Conservation (phyloP, 2,888 invertebrate species). For the Drosophila melanocephala region DNA sequence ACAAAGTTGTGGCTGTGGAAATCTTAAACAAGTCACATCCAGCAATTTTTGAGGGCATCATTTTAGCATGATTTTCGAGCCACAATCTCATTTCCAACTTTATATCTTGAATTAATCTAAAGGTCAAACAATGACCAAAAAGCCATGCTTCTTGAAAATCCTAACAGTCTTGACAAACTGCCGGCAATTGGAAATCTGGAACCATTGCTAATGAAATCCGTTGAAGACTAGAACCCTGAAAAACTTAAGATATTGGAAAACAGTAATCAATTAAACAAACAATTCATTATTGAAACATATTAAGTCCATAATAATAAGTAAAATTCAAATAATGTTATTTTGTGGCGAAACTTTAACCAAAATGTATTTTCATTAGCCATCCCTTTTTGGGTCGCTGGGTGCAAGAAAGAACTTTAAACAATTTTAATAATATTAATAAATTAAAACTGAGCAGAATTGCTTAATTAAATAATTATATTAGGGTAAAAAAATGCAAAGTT, state of each 20-base stretch:
- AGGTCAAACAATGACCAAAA: neutral
- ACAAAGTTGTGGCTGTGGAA: neutral
- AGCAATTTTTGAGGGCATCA: neutral
- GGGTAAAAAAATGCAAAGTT: constrained; percentile 14
- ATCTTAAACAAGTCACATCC: neutral
- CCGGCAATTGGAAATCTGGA: neutral
- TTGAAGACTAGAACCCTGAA: neutral
- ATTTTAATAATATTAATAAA: constrained; percentile 4
- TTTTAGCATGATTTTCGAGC: neutral
- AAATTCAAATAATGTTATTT: neutral
- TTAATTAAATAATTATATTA: constrained; percentile 33
- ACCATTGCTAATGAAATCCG: neutral
- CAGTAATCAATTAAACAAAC: neutral
- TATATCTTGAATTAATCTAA: neutral
- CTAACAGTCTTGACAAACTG: neutral
- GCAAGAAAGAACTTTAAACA: neutral
- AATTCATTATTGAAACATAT: neutral
- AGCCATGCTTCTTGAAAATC: neutral
- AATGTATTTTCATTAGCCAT: neutral
- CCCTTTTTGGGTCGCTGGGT: neutral
- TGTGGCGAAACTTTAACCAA: neutral
- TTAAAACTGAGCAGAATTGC: neutral
- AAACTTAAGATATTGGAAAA: neutral
- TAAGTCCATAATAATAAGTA: neutral
- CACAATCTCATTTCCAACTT: neutral